Conservation (phyloP, 2,113 vertebrate species). For the Notothenia rossii region DNA sequence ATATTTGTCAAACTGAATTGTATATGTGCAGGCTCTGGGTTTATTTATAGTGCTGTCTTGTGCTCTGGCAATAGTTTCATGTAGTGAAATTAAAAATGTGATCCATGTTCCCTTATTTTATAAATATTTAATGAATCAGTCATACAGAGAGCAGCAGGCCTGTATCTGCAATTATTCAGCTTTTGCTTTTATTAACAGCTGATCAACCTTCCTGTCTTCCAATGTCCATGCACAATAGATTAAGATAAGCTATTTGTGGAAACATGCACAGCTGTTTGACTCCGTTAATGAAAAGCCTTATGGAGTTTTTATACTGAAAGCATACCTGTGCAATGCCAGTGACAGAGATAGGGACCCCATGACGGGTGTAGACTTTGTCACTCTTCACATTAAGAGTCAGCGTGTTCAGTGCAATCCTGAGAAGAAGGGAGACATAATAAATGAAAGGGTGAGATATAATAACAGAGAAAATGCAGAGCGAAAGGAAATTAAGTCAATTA, state of each 20-base stretch:
- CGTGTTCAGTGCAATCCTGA: conserved; percentile 93
- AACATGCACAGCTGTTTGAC: background rate
- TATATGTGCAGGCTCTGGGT: background rate
- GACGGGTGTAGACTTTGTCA: conserved; percentile 94
- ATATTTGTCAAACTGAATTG: background rate
- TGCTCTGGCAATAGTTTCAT: too few species aligned
- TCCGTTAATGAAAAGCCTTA: background rate
- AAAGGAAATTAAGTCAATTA: conserved; percentile 1
- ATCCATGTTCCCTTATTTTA: background rate
- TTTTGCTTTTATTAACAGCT: too few species aligned
- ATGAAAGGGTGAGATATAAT: background rate
- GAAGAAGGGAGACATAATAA: conserved; percentile 9
- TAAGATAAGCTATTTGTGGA: background rate
- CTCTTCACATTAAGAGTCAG: conserved; percentile 95
- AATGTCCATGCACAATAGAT: too few species aligned
- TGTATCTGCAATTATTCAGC: too few species aligned
- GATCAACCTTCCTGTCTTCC: too few species aligned
- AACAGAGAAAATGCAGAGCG: conserved; percentile 27
- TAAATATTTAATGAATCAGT: too few species aligned
- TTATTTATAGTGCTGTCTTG: background rate
- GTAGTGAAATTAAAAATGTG: too few species aligned
- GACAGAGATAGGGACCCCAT: conserved; percentile 96
- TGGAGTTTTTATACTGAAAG: background rate
- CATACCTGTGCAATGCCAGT: conserved; percentile 94
- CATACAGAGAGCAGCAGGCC: too few species aligned